Percentiles rank a stretch among this genome's conserved stretches.
Evolutionary conservation across 2,113 vertebrate species (phyloP).

Genomic region (Todiramphus chloris): DNA sequence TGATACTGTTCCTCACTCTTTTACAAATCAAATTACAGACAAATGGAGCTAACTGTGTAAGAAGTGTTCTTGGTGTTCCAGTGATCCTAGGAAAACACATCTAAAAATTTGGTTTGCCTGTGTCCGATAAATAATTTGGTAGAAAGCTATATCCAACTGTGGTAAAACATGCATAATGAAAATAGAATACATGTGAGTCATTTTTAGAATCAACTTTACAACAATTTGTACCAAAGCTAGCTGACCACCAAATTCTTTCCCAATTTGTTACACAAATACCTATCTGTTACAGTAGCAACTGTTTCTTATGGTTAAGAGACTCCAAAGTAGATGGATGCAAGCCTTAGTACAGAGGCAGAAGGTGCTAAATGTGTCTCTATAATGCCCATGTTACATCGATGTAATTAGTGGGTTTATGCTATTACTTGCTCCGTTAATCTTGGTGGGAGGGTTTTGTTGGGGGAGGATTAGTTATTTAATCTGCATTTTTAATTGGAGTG

Average conservation of each 20-base stretch:
- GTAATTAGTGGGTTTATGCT: slow-evolving; percentile 28
- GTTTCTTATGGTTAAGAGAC: neutral
- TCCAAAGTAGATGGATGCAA: neutral
- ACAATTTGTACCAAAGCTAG: neutral
- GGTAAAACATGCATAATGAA: neutral
- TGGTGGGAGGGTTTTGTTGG: slow-evolving; percentile 1
- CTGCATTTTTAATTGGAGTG: slow-evolving; percentile 24
- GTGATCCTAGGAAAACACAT: neutral
- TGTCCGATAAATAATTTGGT: neutral
- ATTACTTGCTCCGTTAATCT: neutral
- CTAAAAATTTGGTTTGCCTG: neutral
- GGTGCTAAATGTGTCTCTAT: neutral
- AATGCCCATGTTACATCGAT: slow-evolving; percentile 9
- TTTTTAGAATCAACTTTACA: neutral
- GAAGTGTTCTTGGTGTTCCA: neutral
- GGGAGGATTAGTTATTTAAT: slow-evolving; percentile 28
- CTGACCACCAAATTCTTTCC: neutral
- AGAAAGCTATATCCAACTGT: neutral
- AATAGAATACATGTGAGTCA: neutral
- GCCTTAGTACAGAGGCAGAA: neutral
- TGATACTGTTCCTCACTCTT: neutral
- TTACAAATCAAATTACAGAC: neutral
- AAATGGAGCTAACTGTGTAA: neutral
- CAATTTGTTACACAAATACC: neutral
- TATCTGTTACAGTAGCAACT: neutral